Base-by-base conservation (phyloP, 35 echinoderm and acorn worm species). In the Chiridota heheva region DNA sequence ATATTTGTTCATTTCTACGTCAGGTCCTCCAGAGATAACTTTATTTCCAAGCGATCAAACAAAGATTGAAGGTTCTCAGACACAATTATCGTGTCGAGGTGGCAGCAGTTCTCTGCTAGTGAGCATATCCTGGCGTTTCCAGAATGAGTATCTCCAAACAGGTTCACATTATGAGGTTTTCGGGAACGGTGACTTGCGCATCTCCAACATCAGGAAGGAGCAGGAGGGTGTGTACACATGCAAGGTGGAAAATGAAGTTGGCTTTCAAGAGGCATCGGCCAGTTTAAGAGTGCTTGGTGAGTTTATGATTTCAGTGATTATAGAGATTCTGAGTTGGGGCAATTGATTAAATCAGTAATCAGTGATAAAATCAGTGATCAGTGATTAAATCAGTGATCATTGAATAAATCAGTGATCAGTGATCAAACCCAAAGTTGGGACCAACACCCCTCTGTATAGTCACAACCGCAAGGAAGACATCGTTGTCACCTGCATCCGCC, bases 211-310 rank as follows among this genome's bases (percentile, higher is more conserved):
- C 4, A 82, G 87, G n/a, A 84, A 90, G 51, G 22, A 13, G 17
- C 92, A 86, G 44, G 87, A 96, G 43, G 92, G 92, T 27, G 35
- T 48, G 20, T 96, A 96, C 27, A 81, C 78, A 18, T 96, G 92
- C 62, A 76, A 69, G 57, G 92, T 78, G 2, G 53, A 30, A 29
- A 96, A 96, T 49, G 38, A 22, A 15, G 49, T 96, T 5, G 92
- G 91, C 1, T 22, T 60, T 4, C 36, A 40, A 37, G 73, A 77
- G 4, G 58, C 31, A 30, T 82, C 68, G 7, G 84, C 84, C 2
- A 72, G 78, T 40, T 26, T 90, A 4, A 84, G 72, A 40, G 81
- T 90, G 8, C 58, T 73, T 26, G 57, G 87, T 89, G 75, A 46
- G 59, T n/a, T n/a, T 25, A n/a, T n/a, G n/a, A n/a, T n/a, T n/a